Percentiles rank a stretch among this genome's conserved stretches.
These are phyloP conservation scores for Plecturocebus donacophilus DNA, from an alignment of 2,113 vertebrate genomes.

Conservation along the genomic window DNA sequence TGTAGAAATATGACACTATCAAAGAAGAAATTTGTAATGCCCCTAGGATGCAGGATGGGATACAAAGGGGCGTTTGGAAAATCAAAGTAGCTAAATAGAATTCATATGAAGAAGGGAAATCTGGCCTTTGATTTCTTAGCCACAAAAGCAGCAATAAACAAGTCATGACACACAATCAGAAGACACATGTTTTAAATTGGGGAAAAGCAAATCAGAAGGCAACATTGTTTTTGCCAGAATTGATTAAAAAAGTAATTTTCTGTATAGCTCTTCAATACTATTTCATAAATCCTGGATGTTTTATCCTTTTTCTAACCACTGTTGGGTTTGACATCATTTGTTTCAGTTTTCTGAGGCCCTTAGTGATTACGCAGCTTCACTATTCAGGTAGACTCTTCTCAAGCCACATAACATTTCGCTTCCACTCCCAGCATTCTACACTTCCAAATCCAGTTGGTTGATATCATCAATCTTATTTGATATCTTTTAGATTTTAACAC, in stretches of 20 bases:
- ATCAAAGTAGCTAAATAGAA: not conserved
- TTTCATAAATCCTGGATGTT: not conserved
- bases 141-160: not conserved
- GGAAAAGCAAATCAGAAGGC: not conserved
- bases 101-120: not conserved
- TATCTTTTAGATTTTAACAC: not conserved
- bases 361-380: not conserved
- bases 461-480: not conserved
- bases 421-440: not conserved
- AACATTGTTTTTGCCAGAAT: not conserved
- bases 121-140: not conserved
- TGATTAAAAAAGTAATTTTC: not conserved
- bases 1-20: not conserved
- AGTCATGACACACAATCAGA: not conserved
- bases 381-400: not conserved
- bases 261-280: not conserved
- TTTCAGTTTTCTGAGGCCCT: not conserved
- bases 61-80: conserved; percentile 7
- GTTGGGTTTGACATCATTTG: not conserved
- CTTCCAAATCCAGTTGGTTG: not conserved
- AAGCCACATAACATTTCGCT: not conserved
- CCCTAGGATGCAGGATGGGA: not conserved
- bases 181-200: not conserved
- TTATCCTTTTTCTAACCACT: not conserved
- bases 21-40: not conserved